A percentile compares a stretch with the other conserved stretches of the same genome.
Conservation (phyloP, 2,888 invertebrate species). For the Bembecia ichneumoniformis region DNA sequence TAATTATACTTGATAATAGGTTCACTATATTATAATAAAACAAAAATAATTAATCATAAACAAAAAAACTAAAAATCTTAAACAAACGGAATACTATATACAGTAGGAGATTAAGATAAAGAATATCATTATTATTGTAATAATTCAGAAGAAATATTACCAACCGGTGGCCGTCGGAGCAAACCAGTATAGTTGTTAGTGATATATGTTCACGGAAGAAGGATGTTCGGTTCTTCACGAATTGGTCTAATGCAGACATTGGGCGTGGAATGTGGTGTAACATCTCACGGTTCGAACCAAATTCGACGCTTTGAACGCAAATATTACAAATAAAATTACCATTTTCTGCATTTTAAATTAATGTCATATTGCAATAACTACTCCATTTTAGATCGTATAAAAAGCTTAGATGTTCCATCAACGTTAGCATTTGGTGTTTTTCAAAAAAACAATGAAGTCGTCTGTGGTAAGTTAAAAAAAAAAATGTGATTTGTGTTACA, state of each 20-base stretch:
- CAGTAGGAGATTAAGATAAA: too few species aligned
- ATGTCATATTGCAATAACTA: slow-evolving; percentile 54
- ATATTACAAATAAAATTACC: slow-evolving; percentile 56
- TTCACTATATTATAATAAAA: too few species aligned
- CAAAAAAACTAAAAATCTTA: too few species aligned
- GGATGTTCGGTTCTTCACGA: slow-evolving; percentile 7
- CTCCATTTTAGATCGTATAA: slow-evolving; percentile 60
- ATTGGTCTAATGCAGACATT: slow-evolving; percentile 27
- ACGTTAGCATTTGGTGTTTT: slow-evolving; percentile 43
- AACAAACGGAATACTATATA: too few species aligned
- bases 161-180: background rate
- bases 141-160: background rate
- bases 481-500: background rate
- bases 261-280: slow-evolving; percentile 21
- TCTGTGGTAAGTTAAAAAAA: slow-evolving; percentile 38
- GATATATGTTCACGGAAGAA: slow-evolving; percentile 7
- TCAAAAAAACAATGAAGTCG: slow-evolving; percentile 42
- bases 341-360: slow-evolving; percentile 43
- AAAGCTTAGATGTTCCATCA: slow-evolving; percentile 31
- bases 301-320: slow-evolving; percentile 32
- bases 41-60: too few species aligned
- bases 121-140: too few species aligned
- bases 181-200: background rate
- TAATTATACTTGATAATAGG: too few species aligned
- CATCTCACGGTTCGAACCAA: background rate